Evolutionary conservation across 2,113 vertebrate species (phyloP), one percentile per base, ranked within the genome.

Genomic region (Hyperoodon ampullatus): DNA sequence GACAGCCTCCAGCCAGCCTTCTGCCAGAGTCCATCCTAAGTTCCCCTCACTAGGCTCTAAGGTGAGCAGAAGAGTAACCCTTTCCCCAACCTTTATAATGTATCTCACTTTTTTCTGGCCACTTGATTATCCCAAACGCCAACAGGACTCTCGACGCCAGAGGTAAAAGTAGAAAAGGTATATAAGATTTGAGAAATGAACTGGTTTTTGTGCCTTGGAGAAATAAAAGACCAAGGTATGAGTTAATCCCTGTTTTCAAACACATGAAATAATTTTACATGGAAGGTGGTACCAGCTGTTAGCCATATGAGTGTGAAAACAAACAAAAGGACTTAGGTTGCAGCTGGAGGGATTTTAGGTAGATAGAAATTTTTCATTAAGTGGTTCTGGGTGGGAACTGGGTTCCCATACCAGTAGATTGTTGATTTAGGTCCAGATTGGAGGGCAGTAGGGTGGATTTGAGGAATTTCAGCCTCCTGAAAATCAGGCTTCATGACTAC

Each of bases 281-380:
- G 93, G 96, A 95, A 96, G 95, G 75, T 96, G 80, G 93, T 97
- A 63, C 94, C 97, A 98, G 97, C 95, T 97, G 97, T 98, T 98
- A 95, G 96, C 95, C 94, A 96, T 96, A 95, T 97, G 83, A 95
- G 63, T 77, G 81, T 82, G 81, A 96, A 97, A 97, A 96, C 82
- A 97, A 97, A 98, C 89, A 93, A 95, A 97, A 81, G 81, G 90
- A 95, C 92, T 95, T 96, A 50, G 78, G 74, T 94, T 98, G 95
- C 95, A 96, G 96, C 97, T 97, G 94, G 92, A 95, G 96, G 96
- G 75, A 92, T 94, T 97, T 97, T 92, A 92, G 90, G 77, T 90
- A 93, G 95, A 65, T 88, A 93, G 80, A 96, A 70, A 92, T 53
- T 95, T 96, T 95, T 97, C 71, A 94, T 96, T 96, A 95, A 98